Percentiles rank a stretch among this genome's conserved stretches.
Evolutionary conservation across 2,113 vertebrate species (phyloP).

Genomic region (Peromyscus californicus): DNA sequence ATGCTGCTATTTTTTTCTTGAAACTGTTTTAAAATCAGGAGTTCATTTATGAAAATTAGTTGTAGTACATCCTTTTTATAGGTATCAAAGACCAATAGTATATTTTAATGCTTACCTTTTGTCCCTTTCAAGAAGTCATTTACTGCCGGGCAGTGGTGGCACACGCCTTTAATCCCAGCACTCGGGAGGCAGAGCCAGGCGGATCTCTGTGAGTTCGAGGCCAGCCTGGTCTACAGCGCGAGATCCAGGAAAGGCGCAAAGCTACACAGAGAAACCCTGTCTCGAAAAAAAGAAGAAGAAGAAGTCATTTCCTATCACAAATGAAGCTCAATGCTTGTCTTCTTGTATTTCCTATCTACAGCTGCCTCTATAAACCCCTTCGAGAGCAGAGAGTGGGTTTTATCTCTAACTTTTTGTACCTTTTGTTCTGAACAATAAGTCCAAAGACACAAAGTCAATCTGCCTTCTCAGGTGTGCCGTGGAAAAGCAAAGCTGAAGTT

Average conservation of each 20-base stretch:
- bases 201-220: too few species aligned
- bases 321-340: background rate
- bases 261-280: too few species aligned
- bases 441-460: background rate
- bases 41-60: slow-evolving; percentile 27
- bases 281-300: too few species aligned
- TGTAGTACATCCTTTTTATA: background rate
- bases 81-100: background rate
- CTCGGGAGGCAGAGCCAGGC: too few species aligned
- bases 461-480: slow-evolving; percentile 48
- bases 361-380: background rate
- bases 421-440: slow-evolving; percentile 59
- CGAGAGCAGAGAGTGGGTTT: background rate
- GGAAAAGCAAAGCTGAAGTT: slow-evolving; percentile 62
- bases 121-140: background rate
- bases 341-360: background rate
- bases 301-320: background rate
- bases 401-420: background rate
- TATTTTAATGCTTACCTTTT: slow-evolving; percentile 25
- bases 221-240: too few species aligned
- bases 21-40: background rate
- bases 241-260: too few species aligned
- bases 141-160: too few species aligned
- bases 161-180: too few species aligned
- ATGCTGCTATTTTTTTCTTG: background rate